Evolutionary conservation across 2,797 vertebrate species (phyloP), one percentile per base, ranked within the genome.

Genomic region (Calcarius lapponicus): DNA sequence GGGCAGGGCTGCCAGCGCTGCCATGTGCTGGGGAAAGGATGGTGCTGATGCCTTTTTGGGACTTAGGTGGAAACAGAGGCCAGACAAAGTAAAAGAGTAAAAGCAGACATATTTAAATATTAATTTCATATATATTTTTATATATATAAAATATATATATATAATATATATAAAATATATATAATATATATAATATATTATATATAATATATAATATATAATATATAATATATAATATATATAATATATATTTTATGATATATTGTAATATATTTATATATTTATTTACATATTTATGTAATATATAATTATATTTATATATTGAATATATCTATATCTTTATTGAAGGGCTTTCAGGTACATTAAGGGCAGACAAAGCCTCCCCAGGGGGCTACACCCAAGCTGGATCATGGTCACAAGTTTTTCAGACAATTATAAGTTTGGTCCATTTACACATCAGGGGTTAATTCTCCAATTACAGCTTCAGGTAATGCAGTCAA

Each of bases 21-120:
- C 25, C 10, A 16, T 1, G 0, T 1, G 7, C 0, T 65, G 72
- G 38, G 43, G n/a, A 7, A 0, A 21, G 75, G 43, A 28, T 3
- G 11, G 36, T 17, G 26, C 61, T 56, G 40, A 8, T 36, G 21
- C 17, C 13, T 32, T 54, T 31, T 13, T 32, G 3, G n/a, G 58
- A 20, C 20, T 78, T 7, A 6, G 7, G 8, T 31, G 9, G 25
- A 53, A 43, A 6, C 48, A 54, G 48, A 36, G 40, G 21, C 6
- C 50, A 79, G 40, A 10, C 2, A 45, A 45, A 65, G 17, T 16
- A 53, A 65, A 43, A 25, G 12, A 12, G 22, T 43, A 19, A 19
- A 45, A 43, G 25, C 2, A 1, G 10, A 18, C 16, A 2, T 54
- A 25, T 53, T 53, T 60, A 3, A 26, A 17, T 34, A 34, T 57